phyloP scores from a whole-genome alignment of 2,797 vertebrate species.

The Onychomys torridus region DNA sequence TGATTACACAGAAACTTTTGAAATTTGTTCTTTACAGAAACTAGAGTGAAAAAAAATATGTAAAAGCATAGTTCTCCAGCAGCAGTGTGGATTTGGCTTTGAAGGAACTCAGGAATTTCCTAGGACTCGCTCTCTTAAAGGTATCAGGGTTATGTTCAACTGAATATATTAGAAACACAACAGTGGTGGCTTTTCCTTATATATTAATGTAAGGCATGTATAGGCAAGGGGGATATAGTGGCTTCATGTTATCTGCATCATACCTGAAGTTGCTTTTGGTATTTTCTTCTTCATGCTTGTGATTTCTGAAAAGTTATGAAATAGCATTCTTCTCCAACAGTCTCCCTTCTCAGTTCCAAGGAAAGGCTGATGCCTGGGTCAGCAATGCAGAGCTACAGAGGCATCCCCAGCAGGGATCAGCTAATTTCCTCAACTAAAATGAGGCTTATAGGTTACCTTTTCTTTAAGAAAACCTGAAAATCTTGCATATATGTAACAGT shows the following conservation, averaged over 20 bases:
- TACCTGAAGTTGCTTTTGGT: not conserved
- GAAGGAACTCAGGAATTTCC: not conserved
- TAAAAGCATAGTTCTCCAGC: not conserved
- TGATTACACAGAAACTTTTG: slow-evolving; percentile 36
- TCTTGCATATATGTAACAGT: not conserved
- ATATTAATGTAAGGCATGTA: not conserved
- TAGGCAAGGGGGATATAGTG: not conserved
- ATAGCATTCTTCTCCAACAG: not conserved
- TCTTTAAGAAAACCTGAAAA: not conserved
- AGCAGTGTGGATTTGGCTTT: not conserved
- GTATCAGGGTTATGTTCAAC: not conserved
- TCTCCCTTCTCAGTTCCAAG: not conserved
- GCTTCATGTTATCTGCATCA: not conserved
- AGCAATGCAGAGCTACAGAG: not conserved
- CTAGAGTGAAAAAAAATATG: slow-evolving; percentile 36
- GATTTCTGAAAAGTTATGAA: not conserved
- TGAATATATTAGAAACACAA: not conserved
- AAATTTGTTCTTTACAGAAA: slow-evolving; percentile 48
- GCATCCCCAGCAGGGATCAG: not conserved
- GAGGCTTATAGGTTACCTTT: not conserved
- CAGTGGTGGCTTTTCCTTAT: not conserved
- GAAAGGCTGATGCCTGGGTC: not conserved
- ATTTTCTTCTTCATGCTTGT: not conserved
- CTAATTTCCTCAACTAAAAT: not conserved
- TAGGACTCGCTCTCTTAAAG: not conserved